Conservation (phyloP, 1,140 invertebrate genomes). For the Cepaea nemoralis region DNA sequence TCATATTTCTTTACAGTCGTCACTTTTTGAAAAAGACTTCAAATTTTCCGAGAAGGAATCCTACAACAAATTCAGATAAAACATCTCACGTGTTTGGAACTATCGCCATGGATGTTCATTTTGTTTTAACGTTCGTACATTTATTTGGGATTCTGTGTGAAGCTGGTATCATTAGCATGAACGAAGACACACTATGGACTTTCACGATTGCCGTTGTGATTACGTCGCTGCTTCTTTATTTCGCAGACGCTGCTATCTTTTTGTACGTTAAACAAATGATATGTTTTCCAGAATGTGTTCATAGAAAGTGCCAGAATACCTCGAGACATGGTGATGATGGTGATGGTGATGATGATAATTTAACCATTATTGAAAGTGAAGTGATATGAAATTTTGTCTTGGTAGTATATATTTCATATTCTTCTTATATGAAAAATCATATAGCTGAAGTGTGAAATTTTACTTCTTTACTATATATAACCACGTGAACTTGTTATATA, state of each 20-base stretch:
- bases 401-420: no score
- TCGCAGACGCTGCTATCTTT: neutral
- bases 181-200: neutral
- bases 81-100: neutral
- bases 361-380: no score
- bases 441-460: no score
- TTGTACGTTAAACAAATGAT: neutral
- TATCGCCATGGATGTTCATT: neutral
- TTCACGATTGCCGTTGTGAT: neutral
- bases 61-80: neutral
- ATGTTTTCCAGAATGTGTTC: neutral
- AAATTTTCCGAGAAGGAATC: neutral
- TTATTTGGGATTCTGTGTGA: neutral
- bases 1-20: neutral
- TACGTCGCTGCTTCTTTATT: neutral
- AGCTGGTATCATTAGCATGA: neutral
- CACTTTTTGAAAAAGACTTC: neutral
- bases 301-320: neutral
- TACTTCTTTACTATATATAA: no score
- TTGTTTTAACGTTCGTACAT: neutral
- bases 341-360: no score
- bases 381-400: no score
- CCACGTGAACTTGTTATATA: no score
- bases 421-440: no score
- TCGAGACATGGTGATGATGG: no score